Conservation (phyloP, 2,888 invertebrate genomes). For the Trichogramma evanescens region DNA sequence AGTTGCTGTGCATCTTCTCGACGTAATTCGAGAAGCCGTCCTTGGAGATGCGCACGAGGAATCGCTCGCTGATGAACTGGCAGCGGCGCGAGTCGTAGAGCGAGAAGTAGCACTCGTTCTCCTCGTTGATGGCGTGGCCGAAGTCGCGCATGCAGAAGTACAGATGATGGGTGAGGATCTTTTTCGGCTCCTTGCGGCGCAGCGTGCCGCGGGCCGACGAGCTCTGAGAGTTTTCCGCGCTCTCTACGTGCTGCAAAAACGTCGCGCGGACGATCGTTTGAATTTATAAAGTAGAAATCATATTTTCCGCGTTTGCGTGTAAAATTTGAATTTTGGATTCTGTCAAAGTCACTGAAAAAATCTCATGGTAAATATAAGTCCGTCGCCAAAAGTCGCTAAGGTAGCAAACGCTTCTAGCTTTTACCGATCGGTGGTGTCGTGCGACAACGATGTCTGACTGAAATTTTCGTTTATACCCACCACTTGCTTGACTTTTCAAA, state of each 20-base stretch:
- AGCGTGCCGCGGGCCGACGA: conserved; percentile 54
- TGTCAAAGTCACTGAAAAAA: no score
- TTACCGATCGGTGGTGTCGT: neutral
- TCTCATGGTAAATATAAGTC: no score
- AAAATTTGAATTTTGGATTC: no score
- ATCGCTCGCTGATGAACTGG: conserved; percentile 80
- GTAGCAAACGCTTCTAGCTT: neutral
- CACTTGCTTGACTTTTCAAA: no score
- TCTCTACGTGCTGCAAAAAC: conserved; percentile 49
- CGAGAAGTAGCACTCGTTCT: conserved; percentile 81
- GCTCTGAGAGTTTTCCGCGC: conserved; percentile 51
- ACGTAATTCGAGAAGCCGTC: conserved; percentile 86
- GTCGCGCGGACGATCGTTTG: no score
- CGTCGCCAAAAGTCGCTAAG: no score
- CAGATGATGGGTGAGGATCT: conserved; percentile 67
- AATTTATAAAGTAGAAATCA: no score
- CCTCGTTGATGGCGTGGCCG: conserved; percentile 77
- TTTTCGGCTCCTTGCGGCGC: conserved; percentile 52
- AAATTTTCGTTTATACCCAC: no score
- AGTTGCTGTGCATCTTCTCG: conserved; percentile 79
- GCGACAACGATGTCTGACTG: no score
- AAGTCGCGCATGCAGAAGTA: conserved; percentile 85
- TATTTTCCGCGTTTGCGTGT: no score
- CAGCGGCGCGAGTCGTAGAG: conserved; percentile 73
- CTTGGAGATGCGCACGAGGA: conserved; percentile 80